Base-by-base conservation (phyloP, 2,113 vertebrate species). In the Columbina picui region DNA sequence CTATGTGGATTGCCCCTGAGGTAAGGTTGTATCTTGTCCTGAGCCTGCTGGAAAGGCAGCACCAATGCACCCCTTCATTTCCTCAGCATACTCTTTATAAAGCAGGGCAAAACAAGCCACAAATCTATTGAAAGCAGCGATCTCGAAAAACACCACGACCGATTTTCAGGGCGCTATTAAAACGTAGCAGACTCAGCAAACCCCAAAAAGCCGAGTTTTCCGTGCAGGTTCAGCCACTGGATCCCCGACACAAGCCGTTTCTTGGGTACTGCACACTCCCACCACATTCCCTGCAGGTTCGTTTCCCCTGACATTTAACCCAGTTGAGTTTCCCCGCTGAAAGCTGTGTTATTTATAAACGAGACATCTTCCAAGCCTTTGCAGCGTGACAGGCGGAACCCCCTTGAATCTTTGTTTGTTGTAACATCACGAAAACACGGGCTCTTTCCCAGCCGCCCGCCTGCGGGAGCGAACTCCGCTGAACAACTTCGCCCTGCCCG, bases 21-120 rank as follows among this genome's bases (percentile, higher is more conserved):
- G 0, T 9, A 77, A 76, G 14, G n/a, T 26, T 26, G 7, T 32
- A 30, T 43, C 61, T 59, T 41, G 52, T 53, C 23, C 61, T 6
- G 41, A 59, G 26, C 25, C 65, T 71, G 47, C 32, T 55, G 52
- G 32, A 84, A 84, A 67, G 60, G 23, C 6, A 55, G 36, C 41
- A 63, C 16, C 0, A 0, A 45, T 3, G 7, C 11, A 4, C 22
- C 34, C 34, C 17, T 67, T 41, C 22, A 2, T 7, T 49, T 23
- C 41, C 32, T 53, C 59, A 47, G 50, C 63, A 5, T 2, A 38
- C 3, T 9, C 27, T 17, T 73, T 7, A 41, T 1, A 56, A 27
- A 53, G 23, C 26, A 69, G 20, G 39, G 26, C 20, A 32, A 74
- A 63, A 22, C 20, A 53, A 80, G 27, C 14, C 29, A n/a, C 11